These are phyloP conservation scores for Fregetta grallaria DNA, from an alignment of 2,113 vertebrate species.

Conservation along the genomic window DNA sequence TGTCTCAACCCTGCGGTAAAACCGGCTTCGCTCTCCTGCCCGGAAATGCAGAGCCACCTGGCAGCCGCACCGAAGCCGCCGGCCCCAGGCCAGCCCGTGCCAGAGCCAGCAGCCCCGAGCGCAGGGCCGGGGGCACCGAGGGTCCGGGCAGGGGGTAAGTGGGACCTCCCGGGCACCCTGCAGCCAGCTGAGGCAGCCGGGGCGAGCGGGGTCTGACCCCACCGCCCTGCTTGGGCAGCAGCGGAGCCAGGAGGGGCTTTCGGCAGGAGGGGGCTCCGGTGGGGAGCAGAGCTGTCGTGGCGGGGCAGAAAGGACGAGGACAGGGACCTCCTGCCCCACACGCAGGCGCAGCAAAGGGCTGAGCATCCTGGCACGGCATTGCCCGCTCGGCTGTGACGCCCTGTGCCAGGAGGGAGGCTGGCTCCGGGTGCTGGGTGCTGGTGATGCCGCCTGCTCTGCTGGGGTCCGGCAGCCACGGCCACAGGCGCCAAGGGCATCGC, in stretches of 20 bases:
- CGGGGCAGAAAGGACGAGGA: background rate
- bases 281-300: background rate
- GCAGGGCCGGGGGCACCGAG: rapidly evolving
- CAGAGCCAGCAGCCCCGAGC: background rate
- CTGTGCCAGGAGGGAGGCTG: background rate
- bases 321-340: background rate
- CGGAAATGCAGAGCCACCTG: background rate
- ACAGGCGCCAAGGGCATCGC: rapidly evolving
- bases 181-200: background rate
- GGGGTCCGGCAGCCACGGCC: background rate
- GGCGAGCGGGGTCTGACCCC: rapidly evolving
- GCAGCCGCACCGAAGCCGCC: rapidly evolving
- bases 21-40: background rate
- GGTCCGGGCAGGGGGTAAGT: background rate
- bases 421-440: background rate
- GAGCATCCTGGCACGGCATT: background rate
- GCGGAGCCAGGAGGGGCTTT: rapidly evolving
- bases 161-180: background rate
- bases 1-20: background rate
- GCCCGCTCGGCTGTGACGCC: rapidly evolving
- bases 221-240: rapidly evolving
- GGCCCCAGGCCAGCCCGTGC: background rate
- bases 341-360: rapidly evolving
- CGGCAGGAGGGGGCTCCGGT: rapidly evolving
- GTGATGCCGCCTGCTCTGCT: rapidly evolving